Percentiles rank a stretch among this genome's conserved stretches.
Evolutionary conservation across 2,797 vertebrate species (phyloP).

Genomic region (Australoheros facetus): DNA sequence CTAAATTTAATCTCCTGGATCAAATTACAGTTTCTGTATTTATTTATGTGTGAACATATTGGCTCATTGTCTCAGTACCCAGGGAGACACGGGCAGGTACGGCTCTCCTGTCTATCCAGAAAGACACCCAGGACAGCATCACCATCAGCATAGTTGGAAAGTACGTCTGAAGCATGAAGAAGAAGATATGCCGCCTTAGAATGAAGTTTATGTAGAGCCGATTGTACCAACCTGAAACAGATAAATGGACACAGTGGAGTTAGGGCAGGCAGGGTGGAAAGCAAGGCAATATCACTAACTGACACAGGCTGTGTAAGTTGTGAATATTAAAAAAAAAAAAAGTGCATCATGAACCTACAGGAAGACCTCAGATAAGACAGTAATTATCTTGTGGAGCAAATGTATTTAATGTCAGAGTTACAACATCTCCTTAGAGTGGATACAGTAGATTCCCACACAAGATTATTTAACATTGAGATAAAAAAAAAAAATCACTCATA

Average conservation of each 20-base stretch:
- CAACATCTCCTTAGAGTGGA: conserved; percentile 25
- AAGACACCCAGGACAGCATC: conserved; percentile 95
- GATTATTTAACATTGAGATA: conserved; percentile 36
- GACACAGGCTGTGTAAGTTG: background rate
- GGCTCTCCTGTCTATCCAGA: conserved; percentile 92
- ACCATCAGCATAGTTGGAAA: conserved; percentile 95
- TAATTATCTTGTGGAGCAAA: conserved; percentile 5
- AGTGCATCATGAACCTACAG: background rate
- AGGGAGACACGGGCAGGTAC: conserved; percentile 91
- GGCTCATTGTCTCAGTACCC: conserved; percentile 65
- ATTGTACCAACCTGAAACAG: conserved; percentile 89
- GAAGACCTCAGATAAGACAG: conserved; percentile 11
- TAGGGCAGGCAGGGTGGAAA: background rate
- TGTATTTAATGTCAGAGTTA: conserved; percentile 20
- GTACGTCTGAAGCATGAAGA: conserved; percentile 95
- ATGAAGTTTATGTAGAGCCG: conserved; percentile 94
- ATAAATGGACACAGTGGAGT: conserved; percentile 18
- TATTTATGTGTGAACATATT: background rate
- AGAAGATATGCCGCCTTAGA: conserved; percentile 92
- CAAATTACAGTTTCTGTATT: background rate
- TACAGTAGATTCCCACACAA: background rate
- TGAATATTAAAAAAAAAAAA: background rate
- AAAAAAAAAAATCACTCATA: conserved; percentile 19
- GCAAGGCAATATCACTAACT: background rate
- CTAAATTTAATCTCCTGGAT: background rate